phyloP scores from a whole-genome alignment of 2,888 invertebrate genomes.

The Baccha elongata region DNA sequence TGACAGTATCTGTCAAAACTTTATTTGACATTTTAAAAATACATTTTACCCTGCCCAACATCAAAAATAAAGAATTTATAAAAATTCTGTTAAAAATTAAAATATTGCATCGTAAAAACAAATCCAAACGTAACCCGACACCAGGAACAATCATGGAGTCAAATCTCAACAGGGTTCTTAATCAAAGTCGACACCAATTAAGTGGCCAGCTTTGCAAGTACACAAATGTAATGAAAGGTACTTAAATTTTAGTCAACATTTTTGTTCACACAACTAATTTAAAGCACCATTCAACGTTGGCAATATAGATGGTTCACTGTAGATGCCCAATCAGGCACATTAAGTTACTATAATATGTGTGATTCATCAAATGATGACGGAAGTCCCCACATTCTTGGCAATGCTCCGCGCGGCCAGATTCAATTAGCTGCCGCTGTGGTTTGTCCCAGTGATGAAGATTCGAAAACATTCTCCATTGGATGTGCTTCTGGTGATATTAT shows the following conservation, averaged over 20 bases:
- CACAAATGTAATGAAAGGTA: conserved; percentile 96
- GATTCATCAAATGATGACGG: conserved; percentile 85
- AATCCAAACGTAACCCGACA: conserved; percentile 76
- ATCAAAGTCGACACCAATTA: conserved; percentile 79
- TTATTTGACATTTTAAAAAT: conserved; percentile 5
- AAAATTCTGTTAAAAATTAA: conserved; percentile 82
- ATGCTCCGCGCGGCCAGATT: conserved; percentile 87
- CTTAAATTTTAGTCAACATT: conserved; percentile 58
- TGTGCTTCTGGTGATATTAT: conserved; percentile 96
- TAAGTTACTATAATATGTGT: conserved; percentile 96
- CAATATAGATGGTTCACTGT: conserved; percentile 97
- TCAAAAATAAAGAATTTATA: conserved; percentile 74
- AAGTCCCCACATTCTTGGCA: conserved; percentile 84
- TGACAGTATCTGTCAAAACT: conserved; percentile 13
- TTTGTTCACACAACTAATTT: not conserved
- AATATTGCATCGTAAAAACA: conserved; percentile 79
- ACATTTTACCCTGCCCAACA: not conserved
- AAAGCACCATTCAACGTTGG: conserved; percentile 93
- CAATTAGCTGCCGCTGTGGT: conserved; percentile 96
- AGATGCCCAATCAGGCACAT: conserved; percentile 93
- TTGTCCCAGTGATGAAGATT: conserved; percentile 98
- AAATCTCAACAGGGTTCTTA: conserved; percentile 72
- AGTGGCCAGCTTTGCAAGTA: conserved; percentile 95
- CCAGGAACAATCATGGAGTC: conserved; percentile 75
- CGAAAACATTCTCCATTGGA: conserved; percentile 97